A percentile compares a stretch with the other conserved stretches of the same genome.
These are phyloP conservation scores for Cantharis rustica DNA, from an alignment of 2,888 invertebrate species.

Conservation along the genomic window DNA sequence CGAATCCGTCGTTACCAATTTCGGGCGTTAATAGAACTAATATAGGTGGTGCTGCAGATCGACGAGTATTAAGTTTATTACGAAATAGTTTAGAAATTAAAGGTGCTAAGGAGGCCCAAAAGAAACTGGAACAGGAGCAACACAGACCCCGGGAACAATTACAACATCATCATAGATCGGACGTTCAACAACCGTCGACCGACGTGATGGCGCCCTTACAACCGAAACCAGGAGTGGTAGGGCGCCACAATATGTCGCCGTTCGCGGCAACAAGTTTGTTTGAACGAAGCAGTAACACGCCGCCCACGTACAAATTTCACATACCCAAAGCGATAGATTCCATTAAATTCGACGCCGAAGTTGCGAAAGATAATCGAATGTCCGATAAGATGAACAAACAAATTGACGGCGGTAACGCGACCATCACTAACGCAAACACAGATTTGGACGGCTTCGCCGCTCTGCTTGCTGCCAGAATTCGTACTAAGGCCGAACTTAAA, in stretches of 20 bases:
- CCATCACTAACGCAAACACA: slow-evolving; percentile 43
- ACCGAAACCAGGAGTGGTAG: slow-evolving; percentile 57
- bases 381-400: slow-evolving; percentile 30
- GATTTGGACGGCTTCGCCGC: slow-evolving; percentile 64
- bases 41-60: slow-evolving; percentile 64
- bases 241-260: slow-evolving; percentile 61
- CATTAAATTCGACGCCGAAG: slow-evolving; percentile 61
- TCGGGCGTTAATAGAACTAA: slow-evolving; percentile 37
- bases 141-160: slow-evolving; percentile 35
- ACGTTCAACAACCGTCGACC: slow-evolving; percentile 53
- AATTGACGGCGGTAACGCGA: slow-evolving; percentile 36
- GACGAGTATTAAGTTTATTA: slow-evolving; percentile 71
- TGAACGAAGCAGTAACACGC: slow-evolving; percentile 57
- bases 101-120: slow-evolving; percentile 60
- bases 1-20: slow-evolving; percentile 41
- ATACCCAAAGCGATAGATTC: slow-evolving; percentile 73
- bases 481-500: slow-evolving; percentile 87
- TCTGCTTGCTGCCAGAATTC: slow-evolving; percentile 71
- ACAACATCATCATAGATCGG: slow-evolving; percentile 41
- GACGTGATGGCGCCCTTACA: slow-evolving; percentile 54
- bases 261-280: slow-evolving; percentile 61
- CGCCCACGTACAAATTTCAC: slow-evolving; percentile 65
- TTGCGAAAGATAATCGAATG: slow-evolving; percentile 32
- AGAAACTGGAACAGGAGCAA: slow-evolving; percentile 54
- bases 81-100: slow-evolving; percentile 74